Percentiles rank a stretch among this genome's conserved stretches.
These are phyloP conservation scores for Globodera ellingtonae DNA, from an alignment of 1,140 invertebrate genomes.

Conservation along the genomic window DNA sequence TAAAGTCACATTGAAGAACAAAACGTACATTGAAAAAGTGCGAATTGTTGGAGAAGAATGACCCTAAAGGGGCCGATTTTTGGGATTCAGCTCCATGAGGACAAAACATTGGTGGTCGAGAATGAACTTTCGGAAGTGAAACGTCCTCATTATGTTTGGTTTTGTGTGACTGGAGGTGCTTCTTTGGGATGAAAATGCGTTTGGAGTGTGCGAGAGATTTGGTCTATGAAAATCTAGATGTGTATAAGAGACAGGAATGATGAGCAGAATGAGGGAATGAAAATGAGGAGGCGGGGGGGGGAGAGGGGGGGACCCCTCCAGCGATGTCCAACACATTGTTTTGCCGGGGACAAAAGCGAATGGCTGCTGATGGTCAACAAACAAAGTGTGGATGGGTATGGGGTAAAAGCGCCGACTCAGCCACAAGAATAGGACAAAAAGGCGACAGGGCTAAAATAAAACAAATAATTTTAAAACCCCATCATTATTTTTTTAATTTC, in stretches of 20 bases:
- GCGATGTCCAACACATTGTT: too few species aligned
- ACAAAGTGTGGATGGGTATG: too few species aligned
- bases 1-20: too few species aligned
- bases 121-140: background rate
- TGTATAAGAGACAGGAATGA: background rate
- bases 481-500: too few species aligned
- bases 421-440: too few species aligned
- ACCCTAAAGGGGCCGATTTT: background rate
- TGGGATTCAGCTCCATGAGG: background rate
- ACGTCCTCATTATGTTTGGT: background rate
- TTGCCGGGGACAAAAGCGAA: too few species aligned
- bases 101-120: background rate
- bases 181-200: conserved; percentile 5
- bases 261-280: background rate
- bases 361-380: too few species aligned
- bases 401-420: too few species aligned
- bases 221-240: background rate
- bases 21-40: too few species aligned
- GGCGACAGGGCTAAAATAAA: too few species aligned
- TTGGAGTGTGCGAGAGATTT: background rate
- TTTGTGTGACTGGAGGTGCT: background rate
- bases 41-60: background rate
- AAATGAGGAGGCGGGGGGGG: background rate
- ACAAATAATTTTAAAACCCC: too few species aligned
- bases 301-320: too few species aligned